Evolutionary conservation across 2,888 invertebrate species (phyloP).

Genomic region (Xylocampa areola): DNA sequence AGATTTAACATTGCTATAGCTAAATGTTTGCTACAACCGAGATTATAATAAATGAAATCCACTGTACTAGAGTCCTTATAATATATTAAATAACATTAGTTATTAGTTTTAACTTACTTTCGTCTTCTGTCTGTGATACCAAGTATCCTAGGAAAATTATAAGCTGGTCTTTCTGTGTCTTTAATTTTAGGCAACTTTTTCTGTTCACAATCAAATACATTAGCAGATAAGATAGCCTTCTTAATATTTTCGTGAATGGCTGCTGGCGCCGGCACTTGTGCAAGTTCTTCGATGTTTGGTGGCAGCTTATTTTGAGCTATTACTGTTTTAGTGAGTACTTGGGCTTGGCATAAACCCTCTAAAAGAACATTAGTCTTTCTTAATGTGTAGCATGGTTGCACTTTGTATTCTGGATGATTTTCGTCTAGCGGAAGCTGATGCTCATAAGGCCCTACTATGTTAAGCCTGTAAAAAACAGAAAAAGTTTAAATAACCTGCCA

Average conservation of each 20-base stretch:
- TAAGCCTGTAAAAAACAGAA: slow-evolving; percentile 70
- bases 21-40: too few species aligned
- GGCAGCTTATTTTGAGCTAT: slow-evolving; percentile 91
- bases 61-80: too few species aligned
- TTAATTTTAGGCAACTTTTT: slow-evolving; percentile 93
- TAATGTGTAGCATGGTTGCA: slow-evolving; percentile 89
- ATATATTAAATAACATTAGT: too few species aligned
- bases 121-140: slow-evolving; percentile 93
- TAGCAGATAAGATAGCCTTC: slow-evolving; percentile 91
- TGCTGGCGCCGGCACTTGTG: slow-evolving; percentile 85
- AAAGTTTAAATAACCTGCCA: background rate
- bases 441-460: slow-evolving; percentile 84
- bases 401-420: slow-evolving; percentile 92
- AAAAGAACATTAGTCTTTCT: slow-evolving; percentile 91
- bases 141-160: slow-evolving; percentile 92
- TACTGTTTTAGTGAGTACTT: slow-evolving; percentile 94
- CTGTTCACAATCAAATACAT: slow-evolving; percentile 94
- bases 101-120: slow-evolving; percentile 88
- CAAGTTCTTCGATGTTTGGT: slow-evolving; percentile 87
- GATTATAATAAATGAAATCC: too few species aligned
- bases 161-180: slow-evolving; percentile 92
- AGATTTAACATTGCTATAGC: too few species aligned
- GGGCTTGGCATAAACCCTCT: slow-evolving; percentile 94
- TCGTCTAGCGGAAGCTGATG: slow-evolving; percentile 82
- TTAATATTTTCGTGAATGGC: slow-evolving; percentile 90